Base-by-base conservation (phyloP, 2,797 vertebrate species). In the Coracias cyanogaster region DNA sequence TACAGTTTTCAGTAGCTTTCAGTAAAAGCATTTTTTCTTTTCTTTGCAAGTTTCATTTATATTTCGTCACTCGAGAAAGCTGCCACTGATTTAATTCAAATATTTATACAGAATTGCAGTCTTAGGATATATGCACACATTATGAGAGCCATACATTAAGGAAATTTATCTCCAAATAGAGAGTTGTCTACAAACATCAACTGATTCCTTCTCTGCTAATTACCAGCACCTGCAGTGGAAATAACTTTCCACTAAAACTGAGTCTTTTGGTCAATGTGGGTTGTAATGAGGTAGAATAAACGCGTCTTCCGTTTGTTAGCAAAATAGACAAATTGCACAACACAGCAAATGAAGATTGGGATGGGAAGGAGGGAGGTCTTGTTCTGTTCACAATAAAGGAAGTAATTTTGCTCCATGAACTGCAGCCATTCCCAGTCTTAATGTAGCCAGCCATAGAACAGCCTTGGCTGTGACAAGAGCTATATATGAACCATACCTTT, bases 11-110 rank as follows among this genome's bases (percentile, higher is more conserved):
- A 89, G 73, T 57, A 90, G 57, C 22, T 5, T 90, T 96, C 69
- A 66, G 71, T 82, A 71, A 91, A 95, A 87, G 58, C 18, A 5
- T 91, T 95, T 89, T 90, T 95, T 92, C 76, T 93, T 80, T 94
- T 93, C 94, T 74, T 58, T 85, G 66, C 86, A 94, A 97, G 81
- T 96, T 97, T 95, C 73, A 67, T 96, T 94, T 93, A 48, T 96
- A 76, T 91, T 60, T 93, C 9, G 39, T 91, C 70, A 69, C 89
- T 10, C 52, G 78, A 95, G 82, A 93, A 97, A 82, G 43, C 45
- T 79, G 41, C 74, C 88, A 93, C 91, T 90, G 97, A 94, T 97
- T 97, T 94, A 93, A 95, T 97, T 98, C 88, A 97, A 97, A 96
- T 95, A 96, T 97, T 97, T 97, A 92, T 94, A 67, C 81, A 72